Conservation (phyloP, 2,797 vertebrate species). For the Australoheros facetus region DNA sequence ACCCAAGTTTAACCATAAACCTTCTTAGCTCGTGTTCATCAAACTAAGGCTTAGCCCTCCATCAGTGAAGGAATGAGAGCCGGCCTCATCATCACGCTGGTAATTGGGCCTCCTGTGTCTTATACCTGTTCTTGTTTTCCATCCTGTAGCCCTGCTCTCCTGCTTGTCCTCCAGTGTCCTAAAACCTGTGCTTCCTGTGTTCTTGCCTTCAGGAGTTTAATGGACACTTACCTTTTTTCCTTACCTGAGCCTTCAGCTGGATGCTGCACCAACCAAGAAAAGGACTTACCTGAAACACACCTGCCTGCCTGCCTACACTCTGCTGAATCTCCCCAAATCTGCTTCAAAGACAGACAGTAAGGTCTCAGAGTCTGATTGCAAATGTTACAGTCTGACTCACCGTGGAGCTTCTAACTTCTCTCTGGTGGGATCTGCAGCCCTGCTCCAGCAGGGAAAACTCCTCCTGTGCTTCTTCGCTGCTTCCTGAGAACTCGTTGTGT, state of each 20-base stretch:
- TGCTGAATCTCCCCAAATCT: neutral
- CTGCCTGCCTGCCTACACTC: neutral
- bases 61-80: neutral
- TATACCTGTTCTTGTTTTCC: neutral
- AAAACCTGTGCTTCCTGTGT: neutral
- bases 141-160: neutral
- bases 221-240: neutral
- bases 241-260: neutral
- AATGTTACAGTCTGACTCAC: too few species aligned
- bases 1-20: neutral
- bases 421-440: too few species aligned
- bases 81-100: rapidly evolving
- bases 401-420: too few species aligned
- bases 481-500: too few species aligned
- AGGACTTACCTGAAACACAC: neutral
- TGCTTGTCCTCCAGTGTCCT: neutral
- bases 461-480: too few species aligned
- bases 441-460: too few species aligned
- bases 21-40: rapidly evolving
- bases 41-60: too few species aligned
- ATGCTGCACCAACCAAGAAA: neutral
- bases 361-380: too few species aligned
- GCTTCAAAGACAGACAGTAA: too few species aligned
- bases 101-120: neutral
- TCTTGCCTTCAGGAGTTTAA: neutral